These are phyloP conservation scores for Corvus hawaiiensis DNA, from an alignment of 2,113 vertebrate species.

Conservation along the genomic window DNA sequence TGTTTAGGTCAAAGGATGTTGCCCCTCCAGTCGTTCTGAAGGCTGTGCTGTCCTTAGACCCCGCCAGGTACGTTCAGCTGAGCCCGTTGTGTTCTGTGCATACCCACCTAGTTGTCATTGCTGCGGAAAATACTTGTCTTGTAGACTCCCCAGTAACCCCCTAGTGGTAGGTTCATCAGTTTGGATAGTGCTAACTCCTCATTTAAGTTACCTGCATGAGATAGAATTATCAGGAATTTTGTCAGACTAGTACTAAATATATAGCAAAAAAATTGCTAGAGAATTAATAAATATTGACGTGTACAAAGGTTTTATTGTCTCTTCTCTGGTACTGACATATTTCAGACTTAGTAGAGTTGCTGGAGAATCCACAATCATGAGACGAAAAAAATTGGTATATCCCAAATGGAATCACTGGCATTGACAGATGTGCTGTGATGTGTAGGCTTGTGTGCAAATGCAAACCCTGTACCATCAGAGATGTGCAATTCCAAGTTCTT, in stretches of 20 bases:
- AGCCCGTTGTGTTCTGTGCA: neutral
- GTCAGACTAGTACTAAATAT: slow-evolving; percentile 17
- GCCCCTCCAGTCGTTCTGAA: neutral
- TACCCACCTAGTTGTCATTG: neutral
- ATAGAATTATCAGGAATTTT: neutral
- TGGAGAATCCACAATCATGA: neutral
- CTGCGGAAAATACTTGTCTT: slow-evolving; percentile 13
- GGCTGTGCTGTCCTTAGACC: neutral
- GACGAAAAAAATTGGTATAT: neutral
- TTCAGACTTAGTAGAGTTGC: neutral
- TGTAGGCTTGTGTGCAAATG: neutral
- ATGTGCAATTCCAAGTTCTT: neutral
- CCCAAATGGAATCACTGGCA: neutral
- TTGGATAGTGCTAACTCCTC: slow-evolving; percentile 3
- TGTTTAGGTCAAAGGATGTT: neutral
- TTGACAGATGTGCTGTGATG: neutral
- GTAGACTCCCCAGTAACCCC: neutral
- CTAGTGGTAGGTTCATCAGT: neutral
- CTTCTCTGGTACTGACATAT: neutral
- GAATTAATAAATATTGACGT: slow-evolving; percentile 1
- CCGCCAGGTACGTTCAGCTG: neutral
- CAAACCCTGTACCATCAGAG: neutral
- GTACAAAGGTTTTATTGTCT: neutral
- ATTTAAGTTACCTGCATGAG: slow-evolving; percentile 41
- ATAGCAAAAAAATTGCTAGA: neutral